Conservation (phyloP, 92 coral and sea anemone species). For the Pocillopora grandis region DNA sequence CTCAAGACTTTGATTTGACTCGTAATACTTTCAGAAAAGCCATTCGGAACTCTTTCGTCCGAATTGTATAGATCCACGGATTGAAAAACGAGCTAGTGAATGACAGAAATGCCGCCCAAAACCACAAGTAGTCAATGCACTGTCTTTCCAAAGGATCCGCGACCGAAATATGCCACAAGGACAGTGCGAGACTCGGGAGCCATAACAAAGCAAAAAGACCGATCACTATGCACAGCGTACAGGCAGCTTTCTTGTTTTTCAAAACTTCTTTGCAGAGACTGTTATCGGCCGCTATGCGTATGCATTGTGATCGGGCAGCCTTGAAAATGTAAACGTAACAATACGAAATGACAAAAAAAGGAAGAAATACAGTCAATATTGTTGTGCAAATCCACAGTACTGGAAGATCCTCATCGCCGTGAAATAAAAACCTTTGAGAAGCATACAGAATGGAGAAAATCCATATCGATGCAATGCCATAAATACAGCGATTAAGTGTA, state of each 20-base stretch:
- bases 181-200: conserved; percentile 13
- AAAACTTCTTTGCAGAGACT: not conserved
- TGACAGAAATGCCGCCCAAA: conserved; percentile 23
- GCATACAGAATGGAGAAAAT: conserved; percentile 18
- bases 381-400: conserved; percentile 49
- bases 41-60: conserved; percentile 18
- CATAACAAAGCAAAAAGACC: conserved; percentile 22
- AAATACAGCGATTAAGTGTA: conserved; percentile 7
- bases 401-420: conserved; percentile 4
- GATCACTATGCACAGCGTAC: conserved; percentile 11
- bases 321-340: conserved; percentile 65
- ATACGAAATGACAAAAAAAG: conserved; percentile 47
- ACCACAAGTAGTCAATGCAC: conserved; percentile 24
- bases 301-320: conserved; percentile 52
- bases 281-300: conserved; percentile 6
- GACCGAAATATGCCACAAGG: conserved; percentile 8
- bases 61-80: conserved; percentile 25
- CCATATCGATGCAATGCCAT: conserved; percentile 12
- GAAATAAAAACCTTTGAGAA: not conserved
- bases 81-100: conserved; percentile 24
- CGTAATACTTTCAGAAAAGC: conserved; percentile 5
- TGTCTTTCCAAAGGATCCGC: not conserved
- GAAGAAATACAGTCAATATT: conserved; percentile 44
- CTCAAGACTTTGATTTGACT: not conserved
- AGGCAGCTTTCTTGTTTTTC: conserved; percentile 32